A percentile compares a stretch with the other conserved stretches of the same genome.
Evolutionary conservation across 2,113 vertebrate species (phyloP).

Genomic region (Anguilla rostrata): DNA sequence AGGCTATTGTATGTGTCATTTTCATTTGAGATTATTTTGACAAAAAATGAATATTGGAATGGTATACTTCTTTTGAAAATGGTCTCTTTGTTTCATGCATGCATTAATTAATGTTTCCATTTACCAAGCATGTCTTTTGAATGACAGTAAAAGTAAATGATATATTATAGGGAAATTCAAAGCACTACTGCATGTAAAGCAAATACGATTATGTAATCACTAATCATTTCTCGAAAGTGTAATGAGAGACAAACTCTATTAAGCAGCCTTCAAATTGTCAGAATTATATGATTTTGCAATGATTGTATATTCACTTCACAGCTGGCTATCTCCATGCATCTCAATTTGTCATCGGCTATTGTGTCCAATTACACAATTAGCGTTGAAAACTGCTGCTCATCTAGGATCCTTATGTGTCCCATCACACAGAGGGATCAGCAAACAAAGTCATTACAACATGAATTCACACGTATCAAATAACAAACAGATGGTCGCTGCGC

Average conservation of each 20-base stretch:
- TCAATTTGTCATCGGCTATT: constrained; percentile 89
- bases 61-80: too few relatives aligned
- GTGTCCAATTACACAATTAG: constrained; percentile 89
- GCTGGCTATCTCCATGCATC: constrained; percentile 85
- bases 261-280: constrained; percentile 98
- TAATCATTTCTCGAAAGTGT: constrained; percentile 78
- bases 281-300: constrained; percentile 99
- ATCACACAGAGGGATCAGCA: constrained; percentile 82
- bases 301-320: constrained; percentile 98
- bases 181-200: constrained; percentile 42
- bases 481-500: constrained; percentile 91
- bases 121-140: neutral
- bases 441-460: constrained; percentile 89
- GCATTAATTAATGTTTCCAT: neutral
- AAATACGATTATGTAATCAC: constrained; percentile 57
- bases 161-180: neutral
- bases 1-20: neutral
- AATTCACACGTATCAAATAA: constrained; percentile 92
- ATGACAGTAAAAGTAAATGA: neutral
- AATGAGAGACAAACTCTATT: constrained; percentile 93
- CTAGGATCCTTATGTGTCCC: constrained; percentile 81
- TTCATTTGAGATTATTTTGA: neutral
- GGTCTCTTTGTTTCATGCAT: neutral
- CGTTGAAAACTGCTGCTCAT: constrained; percentile 84
- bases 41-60: neutral